phyloP scores from a whole-genome alignment of 2,797 vertebrate species.

The Lerista edwardsae region DNA sequence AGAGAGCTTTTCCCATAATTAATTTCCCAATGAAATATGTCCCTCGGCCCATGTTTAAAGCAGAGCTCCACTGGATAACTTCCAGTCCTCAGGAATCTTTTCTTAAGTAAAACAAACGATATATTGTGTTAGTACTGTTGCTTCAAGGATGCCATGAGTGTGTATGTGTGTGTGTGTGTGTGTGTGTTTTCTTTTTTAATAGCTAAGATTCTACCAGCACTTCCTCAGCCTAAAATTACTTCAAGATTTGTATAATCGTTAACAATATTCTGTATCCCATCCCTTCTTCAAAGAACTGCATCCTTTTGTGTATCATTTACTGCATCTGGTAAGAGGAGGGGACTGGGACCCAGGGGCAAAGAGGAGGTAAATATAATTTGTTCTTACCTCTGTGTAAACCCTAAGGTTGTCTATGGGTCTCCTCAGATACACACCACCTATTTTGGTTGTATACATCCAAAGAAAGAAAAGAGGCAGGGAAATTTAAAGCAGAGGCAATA shows the following conservation, averaged over 20 bases:
- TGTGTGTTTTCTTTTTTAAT: not conserved
- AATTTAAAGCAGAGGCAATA: no score
- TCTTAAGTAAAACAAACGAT: constrained; percentile 59
- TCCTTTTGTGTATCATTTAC: no score
- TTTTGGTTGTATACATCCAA: no score
- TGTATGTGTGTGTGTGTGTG: not conserved
- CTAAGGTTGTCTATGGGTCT: no score
- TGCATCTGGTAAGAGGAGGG: no score
- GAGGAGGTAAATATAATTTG: no score
- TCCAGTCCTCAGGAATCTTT: constrained; percentile 59
- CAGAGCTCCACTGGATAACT: constrained; percentile 58
- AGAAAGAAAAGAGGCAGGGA: no score
- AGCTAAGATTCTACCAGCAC: not conserved
- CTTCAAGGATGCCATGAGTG: constrained; percentile 14
- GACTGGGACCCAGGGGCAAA: no score
- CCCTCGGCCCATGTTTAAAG: constrained; percentile 62
- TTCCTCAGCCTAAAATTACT: not conserved
- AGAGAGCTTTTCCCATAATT: constrained; percentile 65
- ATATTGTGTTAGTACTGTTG: constrained; percentile 31
- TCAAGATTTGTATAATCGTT: not conserved
- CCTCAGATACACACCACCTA: no score
- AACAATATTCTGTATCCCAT: not conserved
- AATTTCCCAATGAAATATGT: constrained; percentile 70
- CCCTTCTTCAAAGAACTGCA: not conserved
- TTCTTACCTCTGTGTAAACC: no score